Base-by-base conservation (phyloP, 2,888 invertebrate genomes). In the Nasonia oneida region DNA sequence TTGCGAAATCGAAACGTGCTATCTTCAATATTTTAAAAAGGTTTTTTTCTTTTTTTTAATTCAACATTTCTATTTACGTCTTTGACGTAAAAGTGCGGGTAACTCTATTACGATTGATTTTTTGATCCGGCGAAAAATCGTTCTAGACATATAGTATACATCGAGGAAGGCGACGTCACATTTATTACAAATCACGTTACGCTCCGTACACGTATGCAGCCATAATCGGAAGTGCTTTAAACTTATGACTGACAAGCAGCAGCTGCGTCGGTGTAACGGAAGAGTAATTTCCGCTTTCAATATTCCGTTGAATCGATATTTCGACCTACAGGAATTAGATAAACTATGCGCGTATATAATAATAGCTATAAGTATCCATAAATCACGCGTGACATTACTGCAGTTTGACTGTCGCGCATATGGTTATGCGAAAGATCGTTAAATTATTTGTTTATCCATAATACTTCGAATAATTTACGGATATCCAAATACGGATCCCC, bases 231-330 rank as follows among this genome's bases (percentile, higher is more conserved):
- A 85, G 53, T 53, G 57, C 85, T 82, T 85, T 85, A 67, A 82
- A 73, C 74, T 78, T 74, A 78, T 67, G 67, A 82, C 74, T 78
- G 78, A 85, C 74, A 82, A 85, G 67, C 73, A 42, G 33, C 78
- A 74, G n/a, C 57, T 74, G 78, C 53, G 14, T 74, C 74, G 85
- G 78, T 78, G 74, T 74, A 74, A 47, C 42, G 53, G 67, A 39
- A 73, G 61, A 74, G 61, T 85, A 85, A 85, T 85, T 81, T 85
- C 82, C 85, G 81, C 73, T 79, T 85, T 82, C 81, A 67, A 74
- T 78, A 50, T 82, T 74, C 73, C 64, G 50, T 39, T 50, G 33
- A 77, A 85, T 85, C 85, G 67, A 85, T 82, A 78, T 78, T 82
- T 74, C 67, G 67, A 61, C 39, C 23, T 42, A 42, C 8, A 74